phyloP scores from a whole-genome alignment of 2,888 invertebrate genomes.

The Pollenia labialis region DNA sequence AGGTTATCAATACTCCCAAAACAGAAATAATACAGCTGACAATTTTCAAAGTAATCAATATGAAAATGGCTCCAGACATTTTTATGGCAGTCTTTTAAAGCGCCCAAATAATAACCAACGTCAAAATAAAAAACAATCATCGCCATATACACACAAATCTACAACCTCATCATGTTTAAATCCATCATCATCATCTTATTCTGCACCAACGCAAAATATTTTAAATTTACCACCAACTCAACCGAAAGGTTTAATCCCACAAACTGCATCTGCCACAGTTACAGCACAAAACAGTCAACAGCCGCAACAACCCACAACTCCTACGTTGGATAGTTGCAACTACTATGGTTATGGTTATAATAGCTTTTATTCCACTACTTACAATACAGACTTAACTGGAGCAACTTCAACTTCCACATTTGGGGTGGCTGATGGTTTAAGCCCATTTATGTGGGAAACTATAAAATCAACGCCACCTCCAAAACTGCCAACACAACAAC shows the following conservation, averaged over 20 bases:
- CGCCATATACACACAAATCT: slow-evolving; percentile 9
- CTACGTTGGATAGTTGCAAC: slow-evolving; percentile 8
- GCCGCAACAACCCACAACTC: neutral
- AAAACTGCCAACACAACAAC: slow-evolving; percentile 32
- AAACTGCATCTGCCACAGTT: slow-evolving; percentile 41
- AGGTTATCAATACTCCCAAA: slow-evolving; percentile 33
- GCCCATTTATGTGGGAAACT: slow-evolving; percentile 69
- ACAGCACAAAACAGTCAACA: slow-evolving; percentile 38
- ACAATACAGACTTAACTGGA: slow-evolving; percentile 10
- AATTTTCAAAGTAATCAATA: slow-evolving; percentile 16
- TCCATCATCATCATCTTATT: neutral
- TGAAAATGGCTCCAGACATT: slow-evolving; percentile 21
- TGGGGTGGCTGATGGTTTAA: slow-evolving; percentile 46
- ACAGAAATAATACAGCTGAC: slow-evolving; percentile 35
- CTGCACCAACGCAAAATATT: neutral
- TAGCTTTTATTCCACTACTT: slow-evolving; percentile 16
- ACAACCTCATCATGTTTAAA: neutral
- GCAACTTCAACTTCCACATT: slow-evolving; percentile 32
- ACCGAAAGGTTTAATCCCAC: neutral
- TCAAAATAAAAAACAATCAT: slow-evolving; percentile 7
- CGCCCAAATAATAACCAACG: slow-evolving; percentile 10
- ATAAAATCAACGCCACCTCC: slow-evolving; percentile 63
- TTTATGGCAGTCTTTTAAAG: slow-evolving; percentile 22
- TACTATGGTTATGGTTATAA: slow-evolving; percentile 30
- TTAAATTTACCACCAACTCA: slow-evolving; percentile 24